Percentiles rank a stretch among this genome's conserved stretches.
Conservation (phyloP, 2,113 vertebrate species). For the Cyanocitta stelleri region DNA sequence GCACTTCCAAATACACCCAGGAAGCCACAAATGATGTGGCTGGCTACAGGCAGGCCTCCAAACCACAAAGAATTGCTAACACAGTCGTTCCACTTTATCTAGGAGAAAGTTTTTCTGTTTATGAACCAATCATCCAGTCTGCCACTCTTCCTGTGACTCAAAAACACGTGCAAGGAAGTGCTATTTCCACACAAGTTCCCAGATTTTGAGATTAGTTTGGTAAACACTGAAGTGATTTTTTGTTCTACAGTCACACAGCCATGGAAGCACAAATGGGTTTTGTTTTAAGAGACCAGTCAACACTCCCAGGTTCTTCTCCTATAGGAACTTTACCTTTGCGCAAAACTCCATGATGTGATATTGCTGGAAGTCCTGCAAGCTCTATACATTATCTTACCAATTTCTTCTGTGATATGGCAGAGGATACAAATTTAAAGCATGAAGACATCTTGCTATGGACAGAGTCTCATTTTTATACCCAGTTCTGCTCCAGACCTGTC, state of each 20-base stretch:
- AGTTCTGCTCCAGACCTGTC: not conserved
- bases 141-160: not conserved
- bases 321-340: not conserved
- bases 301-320: not conserved
- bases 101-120: constrained; percentile 20
- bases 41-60: constrained; percentile 6
- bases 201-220: not conserved
- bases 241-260: not conserved
- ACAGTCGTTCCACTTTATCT: constrained; percentile 5
- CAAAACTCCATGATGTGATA: not conserved
- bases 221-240: not conserved
- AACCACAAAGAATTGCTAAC: not conserved
- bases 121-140: not conserved
- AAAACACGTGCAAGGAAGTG: constrained; percentile 32
- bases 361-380: not conserved
- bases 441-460: not conserved
- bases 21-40: constrained; percentile 4
- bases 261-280: not conserved
- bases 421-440: not conserved
- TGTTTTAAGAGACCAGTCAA: not conserved
- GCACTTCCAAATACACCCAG: constrained; percentile 27
- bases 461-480: not conserved
- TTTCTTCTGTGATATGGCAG: not conserved
- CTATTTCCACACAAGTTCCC: not conserved
- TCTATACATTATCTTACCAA: not conserved